These are phyloP conservation scores for Pedetes capensis DNA, from an alignment of 2,113 vertebrate genomes.

Conservation along the genomic window DNA sequence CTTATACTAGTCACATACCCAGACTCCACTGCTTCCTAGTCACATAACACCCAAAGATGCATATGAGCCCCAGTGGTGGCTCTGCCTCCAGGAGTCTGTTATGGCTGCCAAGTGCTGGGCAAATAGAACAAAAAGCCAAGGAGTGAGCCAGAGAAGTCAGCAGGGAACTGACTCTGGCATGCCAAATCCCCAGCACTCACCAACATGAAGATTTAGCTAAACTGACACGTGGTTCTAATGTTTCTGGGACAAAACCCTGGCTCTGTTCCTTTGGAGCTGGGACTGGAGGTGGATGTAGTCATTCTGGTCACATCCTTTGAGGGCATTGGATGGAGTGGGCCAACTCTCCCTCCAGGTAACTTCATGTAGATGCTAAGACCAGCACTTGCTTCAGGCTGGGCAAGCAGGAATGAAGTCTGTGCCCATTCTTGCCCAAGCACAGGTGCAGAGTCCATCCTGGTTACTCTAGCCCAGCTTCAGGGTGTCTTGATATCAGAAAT, in stretches of 20 bases:
- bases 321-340: not conserved
- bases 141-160: not conserved
- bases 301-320: not conserved
- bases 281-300: not conserved
- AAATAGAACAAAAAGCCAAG: not conserved
- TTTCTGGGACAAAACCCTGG: not conserved
- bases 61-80: not conserved
- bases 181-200: not conserved
- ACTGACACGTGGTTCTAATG: not conserved
- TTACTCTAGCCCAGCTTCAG: not conserved
- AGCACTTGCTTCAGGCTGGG: not conserved
- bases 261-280: not conserved
- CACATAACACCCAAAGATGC: not conserved
- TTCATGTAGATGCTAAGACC: not conserved
- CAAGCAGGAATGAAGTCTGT: not conserved
- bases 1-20: not conserved
- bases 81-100: not conserved
- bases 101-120: not conserved
- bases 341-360: not conserved
- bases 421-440: no score
- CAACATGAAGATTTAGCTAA: not conserved
- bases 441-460: no score
- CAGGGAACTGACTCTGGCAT: not conserved
- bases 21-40: not conserved
- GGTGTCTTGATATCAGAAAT: not conserved